Base-by-base conservation (phyloP, 1,140 invertebrate genomes). In the Whitmania pigra region DNA sequence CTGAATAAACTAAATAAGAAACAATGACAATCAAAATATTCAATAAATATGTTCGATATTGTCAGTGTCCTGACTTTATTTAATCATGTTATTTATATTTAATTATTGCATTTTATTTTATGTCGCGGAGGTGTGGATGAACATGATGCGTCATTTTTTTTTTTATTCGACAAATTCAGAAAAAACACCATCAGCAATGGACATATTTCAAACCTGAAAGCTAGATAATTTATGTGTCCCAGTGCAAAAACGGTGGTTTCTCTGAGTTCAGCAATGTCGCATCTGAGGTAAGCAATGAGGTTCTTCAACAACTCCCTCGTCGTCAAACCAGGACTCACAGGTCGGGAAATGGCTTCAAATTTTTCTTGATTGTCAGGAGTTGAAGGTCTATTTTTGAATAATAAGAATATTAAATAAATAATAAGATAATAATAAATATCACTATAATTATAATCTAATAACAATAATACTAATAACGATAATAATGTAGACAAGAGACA, bases 181-280 rank as follows among this genome's bases (percentile, higher is more conserved):
- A 1, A 7, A 25, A 63, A 63, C 15, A 25, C 22, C 22, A 63
- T 25, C 11, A 5, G 9, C 9, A 5, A n/a, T 25, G 54, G 9
- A 20, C 22, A 63, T 49, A 49, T 15, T 25, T 63, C 57, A 63
- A 84, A 97, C 93, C 92, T 94, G 68, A 94, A 86, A 71, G 93
- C 92, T 76, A 89, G 88, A 36, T 91, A 87, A 81, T 97, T 97
- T 75, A 93, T 91, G 82, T 92, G 91, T 72, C 93, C 93, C 73
- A 97, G 86, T 1, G 94, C 94, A 75, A 92, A 87, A 18, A 97
- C 91, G 63, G 92, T 91, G 13, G 92, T 89, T 83, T 97, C 94
- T 70, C 94, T 83, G 69, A 98, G 90, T 81, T 99, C 94, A 2
- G 87, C 86, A 40, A 89, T 88, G 80, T 99, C 96, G 84, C 92